Conservation (phyloP, 1,140 invertebrate genomes). For the Tribolium madens region DNA sequence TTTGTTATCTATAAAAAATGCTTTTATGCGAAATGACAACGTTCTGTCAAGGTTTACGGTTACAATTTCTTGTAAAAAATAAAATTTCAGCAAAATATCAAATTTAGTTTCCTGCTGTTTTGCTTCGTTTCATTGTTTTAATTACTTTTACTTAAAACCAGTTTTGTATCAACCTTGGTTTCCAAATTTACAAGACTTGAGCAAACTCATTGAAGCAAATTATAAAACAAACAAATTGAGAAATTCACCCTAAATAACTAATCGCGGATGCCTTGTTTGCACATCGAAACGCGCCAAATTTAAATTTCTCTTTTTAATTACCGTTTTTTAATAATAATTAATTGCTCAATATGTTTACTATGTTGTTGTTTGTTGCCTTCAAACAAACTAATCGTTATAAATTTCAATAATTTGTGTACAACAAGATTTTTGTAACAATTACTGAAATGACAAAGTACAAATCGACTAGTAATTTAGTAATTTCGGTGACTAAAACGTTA, state of each 20-base stretch:
- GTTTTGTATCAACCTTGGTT: background rate
- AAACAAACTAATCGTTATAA: background rate
- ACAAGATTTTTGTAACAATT: background rate
- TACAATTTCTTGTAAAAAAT: background rate
- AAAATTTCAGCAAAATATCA: background rate
- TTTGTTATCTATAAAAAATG: background rate
- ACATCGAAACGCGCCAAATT: background rate
- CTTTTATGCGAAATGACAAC: background rate
- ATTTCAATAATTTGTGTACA: background rate
- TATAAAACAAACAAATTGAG: background rate
- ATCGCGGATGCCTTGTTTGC: background rate
- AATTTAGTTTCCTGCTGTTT: background rate
- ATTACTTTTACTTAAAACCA: background rate
- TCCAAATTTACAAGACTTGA: background rate
- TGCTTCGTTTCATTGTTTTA: background rate
- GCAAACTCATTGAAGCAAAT: background rate
- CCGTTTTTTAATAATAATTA: background rate
- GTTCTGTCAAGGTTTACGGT: background rate
- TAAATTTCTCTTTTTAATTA: background rate
- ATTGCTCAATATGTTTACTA: background rate
- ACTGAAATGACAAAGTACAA: background rate
- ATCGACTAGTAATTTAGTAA: background rate
- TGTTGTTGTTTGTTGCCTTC: background rate
- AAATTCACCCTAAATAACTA: background rate
- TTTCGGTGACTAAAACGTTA: background rate